Percentiles rank a stretch among this genome's conserved stretches.
phyloP scores from a whole-genome alignment of 1,140 invertebrate genomes.

The Aplysia californica region DNA sequence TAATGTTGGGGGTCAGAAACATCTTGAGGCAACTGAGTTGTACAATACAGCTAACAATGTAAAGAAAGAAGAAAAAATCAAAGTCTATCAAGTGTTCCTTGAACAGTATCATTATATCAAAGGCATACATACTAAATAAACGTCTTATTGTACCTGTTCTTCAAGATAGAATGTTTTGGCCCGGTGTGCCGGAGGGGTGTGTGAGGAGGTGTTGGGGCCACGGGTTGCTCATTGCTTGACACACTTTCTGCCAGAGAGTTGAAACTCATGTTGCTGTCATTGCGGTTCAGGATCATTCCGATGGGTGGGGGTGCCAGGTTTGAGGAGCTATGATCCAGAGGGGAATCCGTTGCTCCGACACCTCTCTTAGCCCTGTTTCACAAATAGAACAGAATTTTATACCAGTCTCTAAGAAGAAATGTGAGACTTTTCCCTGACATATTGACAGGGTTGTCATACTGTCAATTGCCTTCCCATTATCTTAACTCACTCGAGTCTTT shows the following conservation, averaged over 20 bases:
- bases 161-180: constrained; percentile 50
- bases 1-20: too few species aligned
- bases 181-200: constrained; percentile 45
- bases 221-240: constrained; percentile 51
- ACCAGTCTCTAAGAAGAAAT: too few species aligned
- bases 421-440: too few species aligned
- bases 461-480: too few species aligned
- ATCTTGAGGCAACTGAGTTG: too few species aligned
- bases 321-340: constrained; percentile 34
- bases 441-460: too few species aligned
- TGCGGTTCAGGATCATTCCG: constrained; percentile 74
- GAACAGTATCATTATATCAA: too few species aligned
- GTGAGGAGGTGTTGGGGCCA: constrained; percentile 46
- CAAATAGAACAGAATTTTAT: too few species aligned
- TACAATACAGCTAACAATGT: too few species aligned
- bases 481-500: too few species aligned
- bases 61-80: too few species aligned
- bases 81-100: too few species aligned
- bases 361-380: constrained; percentile 7
- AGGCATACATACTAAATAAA: background rate
- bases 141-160: constrained; percentile 48
- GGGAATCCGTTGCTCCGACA: constrained; percentile 29
- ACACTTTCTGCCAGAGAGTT: constrained; percentile 70
- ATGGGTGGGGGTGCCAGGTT: constrained; percentile 29
- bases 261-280: constrained; percentile 75